Base-by-base conservation (phyloP, 2,888 invertebrate genomes). In the Boloria euphrosyne region DNA sequence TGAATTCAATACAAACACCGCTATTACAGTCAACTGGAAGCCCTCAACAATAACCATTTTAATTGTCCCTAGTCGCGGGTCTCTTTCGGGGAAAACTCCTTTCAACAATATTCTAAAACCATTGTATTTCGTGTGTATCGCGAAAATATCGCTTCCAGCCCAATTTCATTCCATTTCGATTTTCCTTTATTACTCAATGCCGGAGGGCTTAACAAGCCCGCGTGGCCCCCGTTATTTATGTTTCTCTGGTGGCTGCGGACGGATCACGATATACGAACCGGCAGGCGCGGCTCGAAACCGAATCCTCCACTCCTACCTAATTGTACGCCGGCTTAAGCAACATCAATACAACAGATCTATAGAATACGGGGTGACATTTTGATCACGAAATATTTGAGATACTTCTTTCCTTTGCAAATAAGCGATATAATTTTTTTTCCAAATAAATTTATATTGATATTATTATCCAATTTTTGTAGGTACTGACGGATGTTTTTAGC, bases 401-500 rank as follows among this genome's bases (percentile, higher is more conserved):
- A 57, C 50, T 27, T n/a, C 14, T 46, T 50, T 66, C 38, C 62
- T 51, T 27, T 62, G 17, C 50, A 38, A 38, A 38, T 38, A 38
- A 38, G 31, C 10, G 31, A 38, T 38, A 38, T 38, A 38, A 10
- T 7, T 10, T 10, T 7, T 38, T n/a, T n/a, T n/a, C n/a, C 2
- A 38, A 10, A 38, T 38, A 10, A 10, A 38, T 38, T 7, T 49
- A 16, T 22, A 13, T 1, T 27, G 44, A 4, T 18, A 51, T 13
- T 31, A 31, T 57, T 51, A 44, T n/a, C 27, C 7, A n/a, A 27
- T 18, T 49, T 38, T 65, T 62, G 74, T 94, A 95, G 88, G 94
- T 96, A 78, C 93, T 97, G 78, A 96, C 96, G 69, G 96, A 96
- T 83, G 96, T 96, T 76, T 96, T 96, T 85, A 90, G 90, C 86